Percentiles rank a stretch among this genome's conserved stretches.
Evolutionary conservation across 2,888 invertebrate species (phyloP).

Genomic region (Mellilla xanthometata): DNA sequence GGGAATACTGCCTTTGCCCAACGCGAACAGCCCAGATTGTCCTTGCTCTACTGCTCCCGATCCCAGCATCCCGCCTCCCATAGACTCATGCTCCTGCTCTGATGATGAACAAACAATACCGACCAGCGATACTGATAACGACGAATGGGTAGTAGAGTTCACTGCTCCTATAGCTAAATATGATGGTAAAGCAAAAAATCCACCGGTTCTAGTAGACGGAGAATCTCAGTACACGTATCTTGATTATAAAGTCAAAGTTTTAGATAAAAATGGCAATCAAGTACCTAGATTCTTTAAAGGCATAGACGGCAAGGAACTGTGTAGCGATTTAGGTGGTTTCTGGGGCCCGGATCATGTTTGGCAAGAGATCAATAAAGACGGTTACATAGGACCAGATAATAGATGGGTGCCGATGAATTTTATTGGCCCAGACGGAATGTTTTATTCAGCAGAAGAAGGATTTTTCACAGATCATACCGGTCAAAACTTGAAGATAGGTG

Average conservation of each 20-base stretch:
- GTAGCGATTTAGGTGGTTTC: constrained; percentile 74
- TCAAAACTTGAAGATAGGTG: constrained; percentile 54
- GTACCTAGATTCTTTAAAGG: constrained; percentile 69
- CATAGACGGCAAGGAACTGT: constrained; percentile 67
- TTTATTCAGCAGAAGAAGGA: constrained; percentile 68
- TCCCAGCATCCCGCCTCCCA: constrained; percentile 42
- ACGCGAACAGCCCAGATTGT: constrained; percentile 65
- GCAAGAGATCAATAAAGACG: constrained; percentile 73
- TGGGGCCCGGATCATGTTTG: constrained; percentile 60
- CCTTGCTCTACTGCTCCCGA: constrained; percentile 55
- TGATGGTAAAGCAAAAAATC: constrained; percentile 65
- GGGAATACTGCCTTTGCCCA: constrained; percentile 63
- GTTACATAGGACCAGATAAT: constrained; percentile 68
- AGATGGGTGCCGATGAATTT: constrained; percentile 73
- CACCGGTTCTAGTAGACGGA: constrained; percentile 43
- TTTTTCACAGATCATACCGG: constrained; percentile 55
- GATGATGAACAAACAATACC: constrained; percentile 58
- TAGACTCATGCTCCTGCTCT: constrained; percentile 74
- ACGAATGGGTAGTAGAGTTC: constrained; percentile 74
- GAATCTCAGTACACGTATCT: constrained; percentile 67
- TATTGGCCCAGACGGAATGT: constrained; percentile 67
- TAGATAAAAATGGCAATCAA: constrained; percentile 67
- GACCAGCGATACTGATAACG: constrained; percentile 69
- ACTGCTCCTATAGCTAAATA: constrained; percentile 66
- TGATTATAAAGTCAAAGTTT: constrained; percentile 69